Evolutionary conservation across 2,888 invertebrate species (phyloP), one percentile per base, ranked within the genome.

Genomic region (Tethea ocularis): DNA sequence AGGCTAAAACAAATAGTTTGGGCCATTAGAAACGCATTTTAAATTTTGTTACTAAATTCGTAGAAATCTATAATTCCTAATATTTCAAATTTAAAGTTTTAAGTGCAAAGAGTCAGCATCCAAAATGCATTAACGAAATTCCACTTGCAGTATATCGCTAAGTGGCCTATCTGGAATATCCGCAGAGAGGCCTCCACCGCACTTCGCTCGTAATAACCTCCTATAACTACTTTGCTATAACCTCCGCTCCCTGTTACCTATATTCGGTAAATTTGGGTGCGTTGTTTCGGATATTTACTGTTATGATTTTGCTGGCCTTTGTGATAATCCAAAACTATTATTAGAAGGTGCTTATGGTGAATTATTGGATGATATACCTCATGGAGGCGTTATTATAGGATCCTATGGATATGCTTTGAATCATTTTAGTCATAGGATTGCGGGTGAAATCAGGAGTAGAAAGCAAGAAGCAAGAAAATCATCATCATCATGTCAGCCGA

Each of bases 161-260:
- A 78, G 78, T 78, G 77, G 66, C 72, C 74, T 78, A 75, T 75
- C 72, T 74, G 68, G 70, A 73, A 74, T 74, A 75, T 74, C 71
- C 71, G 71, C 70, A 68, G 65, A 66, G 70, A 67, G 70, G 67
- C 61, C 62, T 61, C 63, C 62, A 63, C 59, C 58, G 58, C 66
- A 58, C 63, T 62, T 67, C 38, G 38, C n/a, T 68, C 63, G 70
- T 75, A 72, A 73, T 74, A 73, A 71, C 70, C 68, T n/a, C 38
- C 6, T 46, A 46, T 46, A 46, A 46, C 46, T 7, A 15, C 17
- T 17, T 3, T 7, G 26, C 26, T 6, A 26, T n/a, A n/a, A n/a
- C n/a, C n/a, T n/a, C n/a, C 41, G n/a, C 5, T 41, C 41, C n/a
- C 17, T 41, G 17, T 46, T 46, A 4, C 6, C 4, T 46, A 10